phyloP scores from a whole-genome alignment of 2,797 vertebrate species.

The Tenualosa ilisha region DNA sequence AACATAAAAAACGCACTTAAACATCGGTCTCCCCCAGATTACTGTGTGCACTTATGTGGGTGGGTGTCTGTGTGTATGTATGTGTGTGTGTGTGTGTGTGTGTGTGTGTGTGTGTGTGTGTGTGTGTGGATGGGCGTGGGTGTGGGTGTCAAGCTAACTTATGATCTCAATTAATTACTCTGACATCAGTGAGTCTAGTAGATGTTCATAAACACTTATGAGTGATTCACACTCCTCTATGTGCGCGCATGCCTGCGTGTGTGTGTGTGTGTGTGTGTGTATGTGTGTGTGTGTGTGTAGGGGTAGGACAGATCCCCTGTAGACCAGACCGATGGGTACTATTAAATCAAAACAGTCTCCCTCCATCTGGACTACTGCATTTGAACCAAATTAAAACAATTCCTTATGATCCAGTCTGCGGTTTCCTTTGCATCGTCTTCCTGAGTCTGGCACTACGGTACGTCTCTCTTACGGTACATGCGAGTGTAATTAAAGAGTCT shows the following conservation, averaged over 20 bases:
- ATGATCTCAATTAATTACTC: conserved; percentile 10
- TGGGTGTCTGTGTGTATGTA: background rate
- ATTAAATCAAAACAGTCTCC: conserved; percentile 15
- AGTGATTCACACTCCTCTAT: background rate
- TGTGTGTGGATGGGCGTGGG: too few relatives aligned
- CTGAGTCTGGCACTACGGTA: background rate
- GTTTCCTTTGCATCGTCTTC: background rate
- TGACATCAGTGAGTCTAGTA: background rate
- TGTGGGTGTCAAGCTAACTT: background rate
- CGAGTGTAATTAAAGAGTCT: background rate
- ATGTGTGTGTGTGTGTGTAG: background rate
- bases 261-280: background rate
- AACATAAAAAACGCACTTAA: background rate
- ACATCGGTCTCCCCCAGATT: background rate
- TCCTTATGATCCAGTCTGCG: background rate
- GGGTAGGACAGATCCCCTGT: background rate
- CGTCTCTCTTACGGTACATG: background rate
- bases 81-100: too few relatives aligned
- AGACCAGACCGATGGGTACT: background rate
- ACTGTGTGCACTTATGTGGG: background rate
- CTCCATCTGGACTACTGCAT: background rate
- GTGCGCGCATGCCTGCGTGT: background rate
- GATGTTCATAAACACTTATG: conserved; percentile 11
- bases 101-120: too few relatives aligned
- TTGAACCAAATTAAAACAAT: background rate